A percentile compares a stretch with the other conserved stretches of the same genome.
These are phyloP conservation scores for Andricus curvator DNA, from an alignment of 2,888 invertebrate genomes.

Conservation along the genomic window DNA sequence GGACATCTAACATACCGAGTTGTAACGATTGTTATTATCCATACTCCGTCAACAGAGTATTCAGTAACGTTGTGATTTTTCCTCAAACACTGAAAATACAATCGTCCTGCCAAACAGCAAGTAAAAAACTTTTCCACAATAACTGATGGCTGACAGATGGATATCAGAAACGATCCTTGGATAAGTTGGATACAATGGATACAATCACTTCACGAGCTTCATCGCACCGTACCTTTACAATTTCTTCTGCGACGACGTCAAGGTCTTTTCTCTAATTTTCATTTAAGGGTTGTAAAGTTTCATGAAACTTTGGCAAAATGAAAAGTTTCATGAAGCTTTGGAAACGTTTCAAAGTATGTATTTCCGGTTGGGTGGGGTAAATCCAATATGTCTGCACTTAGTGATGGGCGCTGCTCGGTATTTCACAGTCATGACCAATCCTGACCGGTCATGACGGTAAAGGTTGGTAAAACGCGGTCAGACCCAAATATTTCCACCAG, in stretches of 20 bases:
- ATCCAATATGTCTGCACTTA: too few relatives aligned
- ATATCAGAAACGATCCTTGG: neutral
- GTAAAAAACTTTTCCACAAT: slow-evolving; percentile 1
- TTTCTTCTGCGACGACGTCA: slow-evolving; percentile 24
- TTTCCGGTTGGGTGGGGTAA: too few relatives aligned
- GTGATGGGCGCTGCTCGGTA: too few relatives aligned
- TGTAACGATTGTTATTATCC: slow-evolving; percentile 33
- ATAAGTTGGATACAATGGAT: slow-evolving; percentile 4
- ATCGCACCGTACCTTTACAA: neutral
- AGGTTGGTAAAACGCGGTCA: too few relatives aligned
- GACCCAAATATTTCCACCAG: too few relatives aligned
- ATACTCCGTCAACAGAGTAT: neutral
- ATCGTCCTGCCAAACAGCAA: neutral
- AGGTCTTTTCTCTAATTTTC: neutral
- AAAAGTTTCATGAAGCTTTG: too few relatives aligned
- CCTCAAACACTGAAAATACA: neutral
- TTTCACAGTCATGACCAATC: too few relatives aligned
- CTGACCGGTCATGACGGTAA: too few relatives aligned
- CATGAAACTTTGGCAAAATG: too few relatives aligned
- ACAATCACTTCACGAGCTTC: neutral
- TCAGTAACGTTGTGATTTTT: slow-evolving; percentile 19
- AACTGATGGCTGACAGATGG: slow-evolving; percentile 34
- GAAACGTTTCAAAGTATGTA: too few relatives aligned
- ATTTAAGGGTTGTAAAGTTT: too few relatives aligned
- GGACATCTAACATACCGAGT: slow-evolving; percentile 28